Percentiles rank a stretch among this genome's conserved stretches.
phyloP scores from a whole-genome alignment of 2,113 vertebrate species.

The Carassius carassius region DNA sequence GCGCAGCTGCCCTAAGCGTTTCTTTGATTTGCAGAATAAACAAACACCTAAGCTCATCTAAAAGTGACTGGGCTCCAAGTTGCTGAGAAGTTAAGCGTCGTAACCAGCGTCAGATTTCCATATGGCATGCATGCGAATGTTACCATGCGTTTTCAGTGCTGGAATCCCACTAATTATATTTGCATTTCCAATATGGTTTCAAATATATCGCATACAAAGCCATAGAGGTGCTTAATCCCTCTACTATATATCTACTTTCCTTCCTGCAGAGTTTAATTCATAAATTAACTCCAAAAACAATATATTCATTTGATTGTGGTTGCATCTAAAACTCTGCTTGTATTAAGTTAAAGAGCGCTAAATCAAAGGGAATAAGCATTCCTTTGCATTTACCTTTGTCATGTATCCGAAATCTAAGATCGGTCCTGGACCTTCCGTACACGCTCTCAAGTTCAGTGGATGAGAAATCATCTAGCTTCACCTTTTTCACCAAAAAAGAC shows the following conservation, averaged over 20 bases:
- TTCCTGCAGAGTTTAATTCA: slow-evolving; percentile 1
- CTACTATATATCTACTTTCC: background rate
- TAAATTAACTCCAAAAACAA: background rate
- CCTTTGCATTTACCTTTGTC: slow-evolving; percentile 82
- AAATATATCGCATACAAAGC: background rate
- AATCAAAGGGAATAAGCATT: background rate
- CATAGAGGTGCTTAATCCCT: background rate
- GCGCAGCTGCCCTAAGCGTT: slow-evolving; percentile 41
- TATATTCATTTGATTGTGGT: background rate
- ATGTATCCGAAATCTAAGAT: slow-evolving; percentile 84
- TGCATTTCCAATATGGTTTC: background rate
- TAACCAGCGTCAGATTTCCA: slow-evolving; percentile 13
- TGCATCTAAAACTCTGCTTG: background rate
- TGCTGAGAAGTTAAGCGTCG: slow-evolving; percentile 56
- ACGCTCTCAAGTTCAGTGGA: slow-evolving; percentile 83
- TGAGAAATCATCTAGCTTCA: slow-evolving; percentile 92
- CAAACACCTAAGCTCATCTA: slow-evolving; percentile 37
- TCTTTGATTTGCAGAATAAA: slow-evolving; percentile 45
- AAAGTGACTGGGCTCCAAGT: slow-evolving; percentile 49
- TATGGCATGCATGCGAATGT: background rate
- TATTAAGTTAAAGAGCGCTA: background rate
- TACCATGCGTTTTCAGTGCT: slow-evolving; percentile 1
- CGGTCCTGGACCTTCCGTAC: slow-evolving; percentile 82
- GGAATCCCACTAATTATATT: background rate
- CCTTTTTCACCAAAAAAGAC: slow-evolving; percentile 97